phyloP scores from a whole-genome alignment of 2,113 vertebrate species.

The Tenebrosternarchus preto region DNA sequence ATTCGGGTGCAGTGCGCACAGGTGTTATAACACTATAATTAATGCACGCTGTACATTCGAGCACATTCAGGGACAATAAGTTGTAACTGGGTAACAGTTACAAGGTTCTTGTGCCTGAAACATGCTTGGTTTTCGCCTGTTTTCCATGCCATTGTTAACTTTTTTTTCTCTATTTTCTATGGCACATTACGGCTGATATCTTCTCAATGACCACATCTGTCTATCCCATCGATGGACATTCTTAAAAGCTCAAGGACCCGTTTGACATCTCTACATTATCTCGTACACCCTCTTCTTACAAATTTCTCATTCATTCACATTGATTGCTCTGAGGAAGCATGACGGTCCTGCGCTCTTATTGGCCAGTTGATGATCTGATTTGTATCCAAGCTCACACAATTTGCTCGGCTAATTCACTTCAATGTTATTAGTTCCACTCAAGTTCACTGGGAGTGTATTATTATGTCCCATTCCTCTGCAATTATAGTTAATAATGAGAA shows the following conservation, averaged over 20 bases:
- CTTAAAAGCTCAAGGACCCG: background rate
- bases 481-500: constrained; percentile 47
- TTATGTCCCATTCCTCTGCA: constrained; percentile 42
- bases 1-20: background rate
- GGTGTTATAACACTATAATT: background rate
- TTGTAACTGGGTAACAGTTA: background rate
- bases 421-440: constrained; percentile 51
- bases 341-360: constrained; percentile 27
- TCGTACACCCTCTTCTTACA: constrained; percentile 13
- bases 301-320: constrained; percentile 31
- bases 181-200: background rate
- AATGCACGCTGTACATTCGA: no score
- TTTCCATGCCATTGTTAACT: background rate
- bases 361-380: constrained; percentile 49
- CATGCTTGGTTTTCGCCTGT: background rate
- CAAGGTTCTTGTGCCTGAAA: background rate
- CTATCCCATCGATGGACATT: no score
- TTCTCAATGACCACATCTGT: background rate
- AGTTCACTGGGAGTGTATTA: constrained; percentile 25
- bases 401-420: constrained; percentile 48
- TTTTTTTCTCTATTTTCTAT: background rate
- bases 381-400: constrained; percentile 46
- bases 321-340: constrained; percentile 35
- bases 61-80: no score
- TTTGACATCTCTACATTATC: constrained; percentile 9